Evolutionary conservation across 1,140 invertebrate genomes (phyloP).

Genomic region (Lepidostoma basale): DNA sequence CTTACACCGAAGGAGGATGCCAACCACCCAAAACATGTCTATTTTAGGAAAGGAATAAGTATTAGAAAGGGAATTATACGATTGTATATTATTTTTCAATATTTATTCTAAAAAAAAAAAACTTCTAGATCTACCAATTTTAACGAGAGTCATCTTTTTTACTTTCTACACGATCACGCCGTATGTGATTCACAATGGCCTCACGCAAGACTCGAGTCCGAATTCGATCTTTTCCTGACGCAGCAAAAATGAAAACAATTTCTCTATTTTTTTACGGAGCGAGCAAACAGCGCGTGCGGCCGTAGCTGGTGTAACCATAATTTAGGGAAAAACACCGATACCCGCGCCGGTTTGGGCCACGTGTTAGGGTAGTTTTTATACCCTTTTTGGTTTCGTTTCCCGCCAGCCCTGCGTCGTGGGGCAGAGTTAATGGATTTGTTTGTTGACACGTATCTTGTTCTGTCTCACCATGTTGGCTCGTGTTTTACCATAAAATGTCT

Average conservation of each 20-base stretch:
- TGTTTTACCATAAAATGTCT: background rate
- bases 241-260: conserved; percentile 15
- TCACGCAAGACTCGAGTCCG: background rate
- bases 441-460: conserved; percentile 6
- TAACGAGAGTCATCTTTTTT: too few species aligned
- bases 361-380: background rate
- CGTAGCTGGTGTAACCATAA: background rate
- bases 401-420: background rate
- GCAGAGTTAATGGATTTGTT: conserved; percentile 18
- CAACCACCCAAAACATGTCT: too few species aligned
- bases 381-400: background rate
- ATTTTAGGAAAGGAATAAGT: too few species aligned
- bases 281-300: background rate
- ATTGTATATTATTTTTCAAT: too few species aligned
- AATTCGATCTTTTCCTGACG: conserved; percentile 3
- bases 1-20: too few species aligned
- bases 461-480: background rate
- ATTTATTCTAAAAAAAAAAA: too few species aligned
- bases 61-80: too few species aligned
- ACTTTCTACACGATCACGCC: too few species aligned
- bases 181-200: background rate
- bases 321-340: background rate
- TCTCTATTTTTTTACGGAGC: background rate
- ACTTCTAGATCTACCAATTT: too few species aligned
- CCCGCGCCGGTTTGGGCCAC: background rate